Base-by-base conservation (phyloP, 2,888 invertebrate genomes). In the Sarcophaga rosellei region DNA sequence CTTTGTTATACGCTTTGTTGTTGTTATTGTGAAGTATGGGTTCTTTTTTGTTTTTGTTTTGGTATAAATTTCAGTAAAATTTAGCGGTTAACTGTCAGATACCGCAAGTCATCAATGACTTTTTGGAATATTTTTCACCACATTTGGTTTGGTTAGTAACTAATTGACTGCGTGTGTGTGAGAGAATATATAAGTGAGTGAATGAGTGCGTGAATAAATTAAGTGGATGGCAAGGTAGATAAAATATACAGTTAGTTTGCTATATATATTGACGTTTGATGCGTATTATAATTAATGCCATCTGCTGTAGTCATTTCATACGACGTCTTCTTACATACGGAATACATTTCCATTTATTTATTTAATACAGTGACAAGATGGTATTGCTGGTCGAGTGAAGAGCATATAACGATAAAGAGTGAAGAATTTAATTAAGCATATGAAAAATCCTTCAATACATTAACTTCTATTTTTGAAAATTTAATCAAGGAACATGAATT, bases 31-130 rank as follows among this genome's bases (percentile, higher is more conserved):
- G n/a, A n/a, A n/a, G n/a, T n/a, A n/a, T n/a, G n/a, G n/a, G n/a
- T 5, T 17, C 3, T 53, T 17, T 53, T 53, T 53, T n/a, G n/a
- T n/a, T n/a, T n/a, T n/a, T n/a, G n/a, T n/a, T 53, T 53, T 53
- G 4, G 35, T 61, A 44, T 10, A 68, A 59, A 44, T 68, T 68
- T 77, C 66, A 62, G 61, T 47, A 62, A 62, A 23, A 62, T 70
- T 78, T 47, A 62, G 62, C 15, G 78, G 78, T 78, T 25, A n/a
- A n/a, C n/a, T n/a, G n/a, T n/a, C n/a, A n/a, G n/a, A n/a, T n/a
- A n/a, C 20, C 77, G 47, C 62, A 77, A 77, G 47, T 77, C 62
- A 62, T 78, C 53, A 78, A 47, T 70, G n/a, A 62, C 70, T 61
- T 69, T 69, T 70, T 23, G 10, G 45, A 17, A n/a, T 12, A 69